phyloP scores from a whole-genome alignment of 2,888 invertebrate species.

The Yponomeuta cagnagella region DNA sequence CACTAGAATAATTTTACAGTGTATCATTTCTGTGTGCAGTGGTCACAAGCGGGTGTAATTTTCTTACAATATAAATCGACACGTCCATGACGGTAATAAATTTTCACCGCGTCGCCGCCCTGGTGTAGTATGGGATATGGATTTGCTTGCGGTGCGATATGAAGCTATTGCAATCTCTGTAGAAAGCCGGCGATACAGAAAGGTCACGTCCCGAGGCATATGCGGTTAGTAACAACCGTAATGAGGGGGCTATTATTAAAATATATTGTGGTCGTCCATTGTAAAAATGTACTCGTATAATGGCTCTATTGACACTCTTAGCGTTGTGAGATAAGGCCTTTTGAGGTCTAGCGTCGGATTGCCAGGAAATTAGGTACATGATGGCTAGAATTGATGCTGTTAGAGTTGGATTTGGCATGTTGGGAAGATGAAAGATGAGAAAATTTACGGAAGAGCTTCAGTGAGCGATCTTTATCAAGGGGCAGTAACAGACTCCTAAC shows the following conservation, averaged over 20 bases:
- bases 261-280: not conserved
- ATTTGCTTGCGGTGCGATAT: slow-evolving; percentile 37
- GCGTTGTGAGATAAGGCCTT: not conserved
- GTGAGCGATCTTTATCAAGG: too few species aligned
- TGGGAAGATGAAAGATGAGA: too few species aligned
- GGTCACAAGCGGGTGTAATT: not conserved
- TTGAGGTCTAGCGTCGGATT: not conserved
- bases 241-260: slow-evolving; percentile 7
- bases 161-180: slow-evolving; percentile 31
- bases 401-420: too few species aligned
- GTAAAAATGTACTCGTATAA: not conserved
- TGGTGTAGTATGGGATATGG: slow-evolving; percentile 37
- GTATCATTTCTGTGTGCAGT: slow-evolving; percentile 21
- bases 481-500: too few species aligned
- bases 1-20: too few species aligned
- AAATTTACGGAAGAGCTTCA: too few species aligned
- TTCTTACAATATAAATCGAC: not conserved
- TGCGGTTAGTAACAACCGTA: slow-evolving; percentile 3
- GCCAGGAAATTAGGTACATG: not conserved
- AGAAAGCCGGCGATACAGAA: slow-evolving; percentile 29
- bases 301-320: not conserved
- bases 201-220: slow-evolving; percentile 20
- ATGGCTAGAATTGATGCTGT: too few species aligned
- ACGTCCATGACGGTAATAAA: slow-evolving; percentile 30
- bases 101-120: slow-evolving; percentile 31